Conservation (phyloP, 2,888 invertebrate species). For the Megalurothrips usitatus region DNA sequence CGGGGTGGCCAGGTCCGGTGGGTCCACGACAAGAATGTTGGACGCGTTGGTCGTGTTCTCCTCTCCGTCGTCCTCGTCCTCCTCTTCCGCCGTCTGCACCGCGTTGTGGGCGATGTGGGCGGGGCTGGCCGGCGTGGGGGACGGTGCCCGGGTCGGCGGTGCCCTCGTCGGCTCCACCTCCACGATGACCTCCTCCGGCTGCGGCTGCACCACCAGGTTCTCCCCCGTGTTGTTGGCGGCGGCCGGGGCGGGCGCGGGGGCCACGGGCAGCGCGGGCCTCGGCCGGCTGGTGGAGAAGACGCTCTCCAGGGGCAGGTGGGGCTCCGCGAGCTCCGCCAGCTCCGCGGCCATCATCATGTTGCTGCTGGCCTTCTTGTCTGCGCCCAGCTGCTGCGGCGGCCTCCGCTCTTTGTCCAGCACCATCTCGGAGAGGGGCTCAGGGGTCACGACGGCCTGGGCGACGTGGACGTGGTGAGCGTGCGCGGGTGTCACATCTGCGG, state of each 20-base stretch:
- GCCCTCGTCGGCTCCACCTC: background rate
- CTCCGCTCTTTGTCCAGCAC: background rate
- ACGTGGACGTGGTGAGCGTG: background rate
- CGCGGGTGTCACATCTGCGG: slow-evolving; percentile 1
- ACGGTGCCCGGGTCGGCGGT: background rate
- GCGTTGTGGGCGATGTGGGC: slow-evolving; percentile 5
- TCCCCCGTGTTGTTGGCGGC: slow-evolving; percentile 14
- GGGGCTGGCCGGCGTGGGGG: background rate
- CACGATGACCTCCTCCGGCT: background rate
- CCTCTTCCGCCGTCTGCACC: background rate
- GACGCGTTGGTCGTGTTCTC: background rate
- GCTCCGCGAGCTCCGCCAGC: too few relatives aligned
- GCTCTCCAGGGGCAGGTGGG: slow-evolving; percentile 14
- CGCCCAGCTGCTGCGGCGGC: background rate
- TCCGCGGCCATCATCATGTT: slow-evolving; percentile 8
- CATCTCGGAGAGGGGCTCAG: background rate
- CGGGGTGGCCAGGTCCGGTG: background rate
- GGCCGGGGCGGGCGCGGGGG: background rate
- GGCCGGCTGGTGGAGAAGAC: slow-evolving; percentile 9
- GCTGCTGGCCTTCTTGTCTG: background rate
- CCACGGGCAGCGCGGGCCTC: background rate
- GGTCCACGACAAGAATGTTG: slow-evolving; percentile 4
- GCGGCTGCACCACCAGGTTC: slow-evolving; percentile 22
- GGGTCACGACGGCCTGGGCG: background rate
- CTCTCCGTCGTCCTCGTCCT: background rate